These are phyloP conservation scores for Poeciliopsis occidentalis DNA, from an alignment of 2,113 vertebrate genomes.

Conservation along the genomic window DNA sequence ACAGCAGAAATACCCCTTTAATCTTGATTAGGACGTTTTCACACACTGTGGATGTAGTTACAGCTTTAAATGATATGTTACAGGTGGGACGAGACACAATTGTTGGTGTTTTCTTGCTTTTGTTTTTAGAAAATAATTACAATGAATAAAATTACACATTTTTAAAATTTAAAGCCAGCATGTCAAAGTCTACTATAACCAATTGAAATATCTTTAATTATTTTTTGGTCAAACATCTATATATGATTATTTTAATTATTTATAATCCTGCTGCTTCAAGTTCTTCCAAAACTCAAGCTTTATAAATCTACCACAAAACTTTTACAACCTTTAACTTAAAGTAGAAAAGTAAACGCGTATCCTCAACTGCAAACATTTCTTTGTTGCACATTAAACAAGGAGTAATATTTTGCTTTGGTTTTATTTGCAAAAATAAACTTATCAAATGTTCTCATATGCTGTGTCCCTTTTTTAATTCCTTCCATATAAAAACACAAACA, in stretches of 20 bases:
- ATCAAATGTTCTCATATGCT: not conserved
- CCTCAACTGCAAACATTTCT: not conserved
- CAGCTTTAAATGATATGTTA: constrained; percentile 9
- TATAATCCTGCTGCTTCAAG: not conserved
- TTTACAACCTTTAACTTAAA: not conserved
- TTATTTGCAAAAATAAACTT: not conserved
- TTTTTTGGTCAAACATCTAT: too few species aligned
- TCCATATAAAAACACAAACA: not conserved
- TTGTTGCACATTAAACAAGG: not conserved
- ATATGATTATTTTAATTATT: not conserved
- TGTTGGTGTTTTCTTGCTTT: constrained; percentile 2
- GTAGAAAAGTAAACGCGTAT: not conserved
- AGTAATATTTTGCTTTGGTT: not conserved
- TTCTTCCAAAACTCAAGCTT: not conserved
- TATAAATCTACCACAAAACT: not conserved
- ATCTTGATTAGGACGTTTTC: constrained; percentile 63
- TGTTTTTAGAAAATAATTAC: not conserved
- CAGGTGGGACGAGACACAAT: not conserved
- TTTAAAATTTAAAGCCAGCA: too few species aligned
- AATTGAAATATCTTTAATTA: not conserved
- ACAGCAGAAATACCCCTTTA: constrained; percentile 52
- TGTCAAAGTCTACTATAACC: not conserved
- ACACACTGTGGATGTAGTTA: constrained; percentile 18
- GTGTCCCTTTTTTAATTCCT: not conserved
- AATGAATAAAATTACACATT: too few species aligned